Percentiles rank a stretch among this genome's conserved stretches.
These are phyloP conservation scores for Syngnathus acus DNA, from an alignment of 2,797 vertebrate species.

Conservation along the genomic window DNA sequence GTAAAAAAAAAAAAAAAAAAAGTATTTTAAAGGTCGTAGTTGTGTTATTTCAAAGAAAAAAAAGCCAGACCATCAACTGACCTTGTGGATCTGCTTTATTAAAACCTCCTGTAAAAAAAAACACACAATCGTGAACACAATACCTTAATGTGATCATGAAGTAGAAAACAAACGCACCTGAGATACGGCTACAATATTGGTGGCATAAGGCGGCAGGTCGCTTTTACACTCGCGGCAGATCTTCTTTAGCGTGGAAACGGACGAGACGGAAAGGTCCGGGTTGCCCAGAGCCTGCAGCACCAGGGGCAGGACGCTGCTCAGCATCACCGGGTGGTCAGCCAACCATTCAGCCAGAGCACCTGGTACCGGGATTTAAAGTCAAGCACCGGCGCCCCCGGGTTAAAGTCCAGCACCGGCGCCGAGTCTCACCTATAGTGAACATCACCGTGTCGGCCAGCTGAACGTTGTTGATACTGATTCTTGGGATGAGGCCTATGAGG, in stretches of 20 bases:
- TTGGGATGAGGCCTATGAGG: conserved; percentile 92
- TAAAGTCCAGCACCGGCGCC: too few relatives aligned
- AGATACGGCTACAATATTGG: conserved; percentile 95
- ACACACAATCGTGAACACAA: conserved; percentile 18
- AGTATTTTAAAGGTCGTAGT: neutral
- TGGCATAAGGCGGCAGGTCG: conserved; percentile 90
- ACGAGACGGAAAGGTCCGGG: conserved; percentile 94
- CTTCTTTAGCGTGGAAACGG: conserved; percentile 95
- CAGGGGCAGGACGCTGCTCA: conserved; percentile 91
- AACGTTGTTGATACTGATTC: conserved; percentile 96
- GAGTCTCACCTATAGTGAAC: conserved; percentile 88
- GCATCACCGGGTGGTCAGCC: conserved; percentile 96
- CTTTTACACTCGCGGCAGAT: conserved; percentile 98
- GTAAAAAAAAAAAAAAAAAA: neutral
- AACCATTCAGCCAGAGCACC: conserved; percentile 95
- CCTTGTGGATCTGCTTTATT: conserved; percentile 99
- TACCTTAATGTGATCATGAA: conserved; percentile 7
- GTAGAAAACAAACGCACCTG: conserved; percentile 70
- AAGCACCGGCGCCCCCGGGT: conserved; percentile 1
- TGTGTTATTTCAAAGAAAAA: neutral
- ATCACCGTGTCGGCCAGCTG: conserved; percentile 96
- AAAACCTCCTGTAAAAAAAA: conserved; percentile 83
- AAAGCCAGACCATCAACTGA: conserved; percentile 56
- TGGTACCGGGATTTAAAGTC: conserved; percentile 37
- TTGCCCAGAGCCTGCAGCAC: conserved; percentile 94